A percentile compares a stretch with the other conserved stretches of the same genome.
Evolutionary conservation across 2,797 vertebrate genomes (phyloP).

Genomic region (Emydoidea blandingii): DNA sequence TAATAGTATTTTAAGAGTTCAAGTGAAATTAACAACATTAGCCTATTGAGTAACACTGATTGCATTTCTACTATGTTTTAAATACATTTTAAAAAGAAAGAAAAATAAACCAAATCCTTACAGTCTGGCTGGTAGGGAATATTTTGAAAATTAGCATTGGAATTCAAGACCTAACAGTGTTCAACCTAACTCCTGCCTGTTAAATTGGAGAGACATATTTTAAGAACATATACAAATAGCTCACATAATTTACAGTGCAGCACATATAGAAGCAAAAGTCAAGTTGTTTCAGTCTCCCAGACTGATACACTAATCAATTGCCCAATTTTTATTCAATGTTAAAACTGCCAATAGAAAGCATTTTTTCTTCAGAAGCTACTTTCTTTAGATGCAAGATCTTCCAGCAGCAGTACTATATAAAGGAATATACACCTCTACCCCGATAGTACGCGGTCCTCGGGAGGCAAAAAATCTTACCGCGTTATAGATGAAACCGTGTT

Average conservation of each 20-base stretch:
- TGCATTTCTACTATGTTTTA: background rate
- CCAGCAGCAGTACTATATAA: background rate
- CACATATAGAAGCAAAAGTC: background rate
- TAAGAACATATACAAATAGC: background rate
- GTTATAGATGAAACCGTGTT: too few relatives aligned
- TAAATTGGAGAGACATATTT: background rate
- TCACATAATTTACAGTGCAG: background rate
- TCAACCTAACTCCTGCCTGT: background rate
- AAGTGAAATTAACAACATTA: background rate
- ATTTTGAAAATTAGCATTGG: background rate
- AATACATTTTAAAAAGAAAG: background rate
- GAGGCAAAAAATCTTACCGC: too few relatives aligned
- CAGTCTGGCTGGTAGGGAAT: rapidly evolving
- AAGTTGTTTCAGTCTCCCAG: background rate
- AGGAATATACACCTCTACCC: too few relatives aligned
- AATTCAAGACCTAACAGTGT: background rate
- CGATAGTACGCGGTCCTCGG: too few relatives aligned
- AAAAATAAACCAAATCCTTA: background rate
- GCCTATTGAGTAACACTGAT: background rate
- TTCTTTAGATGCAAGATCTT: background rate
- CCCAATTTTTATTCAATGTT: background rate
- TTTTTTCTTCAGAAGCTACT: background rate
- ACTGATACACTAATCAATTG: rapidly evolving
- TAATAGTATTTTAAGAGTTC: background rate
- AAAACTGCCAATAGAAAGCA: background rate